A percentile compares a stretch with the other conserved stretches of the same genome.
Conservation (phyloP, 2,113 vertebrate species). For the Rhabdornis inornatus region DNA sequence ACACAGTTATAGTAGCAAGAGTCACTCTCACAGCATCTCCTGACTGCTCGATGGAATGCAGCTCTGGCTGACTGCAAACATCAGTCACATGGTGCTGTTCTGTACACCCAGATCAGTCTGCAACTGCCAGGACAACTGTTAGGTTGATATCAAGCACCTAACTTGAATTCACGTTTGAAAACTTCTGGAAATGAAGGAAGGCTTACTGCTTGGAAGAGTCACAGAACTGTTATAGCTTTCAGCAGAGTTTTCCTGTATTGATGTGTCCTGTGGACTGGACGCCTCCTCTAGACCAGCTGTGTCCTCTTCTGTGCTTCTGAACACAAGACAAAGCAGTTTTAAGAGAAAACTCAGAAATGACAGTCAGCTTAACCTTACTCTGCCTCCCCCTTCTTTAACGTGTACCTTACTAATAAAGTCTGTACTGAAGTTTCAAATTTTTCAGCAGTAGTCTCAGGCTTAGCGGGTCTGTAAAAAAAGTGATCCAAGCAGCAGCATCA, state of each 20-base stretch:
- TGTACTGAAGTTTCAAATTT: neutral
- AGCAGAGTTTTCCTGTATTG: neutral
- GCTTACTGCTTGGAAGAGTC: slow-evolving; percentile 25
- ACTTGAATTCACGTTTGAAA: neutral
- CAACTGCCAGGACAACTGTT: neutral
- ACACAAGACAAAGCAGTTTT: neutral
- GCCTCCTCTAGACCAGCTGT: neutral
- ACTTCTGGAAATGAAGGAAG: neutral
- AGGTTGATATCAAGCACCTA: neutral
- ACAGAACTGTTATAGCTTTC: neutral
- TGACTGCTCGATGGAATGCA: neutral
- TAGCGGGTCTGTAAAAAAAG: neutral
- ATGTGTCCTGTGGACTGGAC: neutral
- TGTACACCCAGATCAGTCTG: neutral
- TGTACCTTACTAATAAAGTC: neutral
- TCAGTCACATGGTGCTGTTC: neutral
- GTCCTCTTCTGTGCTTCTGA: neutral
- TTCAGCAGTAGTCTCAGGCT: neutral
- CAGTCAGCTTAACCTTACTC: neutral
- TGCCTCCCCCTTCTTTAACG: neutral
- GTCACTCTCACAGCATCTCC: neutral
- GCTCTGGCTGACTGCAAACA: neutral
- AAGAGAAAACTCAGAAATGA: neutral
- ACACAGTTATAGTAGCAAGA: accelerated
- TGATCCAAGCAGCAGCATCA: neutral